Evolutionary conservation across 2,113 vertebrate species (phyloP).

Genomic region (Hippotragus niger): DNA sequence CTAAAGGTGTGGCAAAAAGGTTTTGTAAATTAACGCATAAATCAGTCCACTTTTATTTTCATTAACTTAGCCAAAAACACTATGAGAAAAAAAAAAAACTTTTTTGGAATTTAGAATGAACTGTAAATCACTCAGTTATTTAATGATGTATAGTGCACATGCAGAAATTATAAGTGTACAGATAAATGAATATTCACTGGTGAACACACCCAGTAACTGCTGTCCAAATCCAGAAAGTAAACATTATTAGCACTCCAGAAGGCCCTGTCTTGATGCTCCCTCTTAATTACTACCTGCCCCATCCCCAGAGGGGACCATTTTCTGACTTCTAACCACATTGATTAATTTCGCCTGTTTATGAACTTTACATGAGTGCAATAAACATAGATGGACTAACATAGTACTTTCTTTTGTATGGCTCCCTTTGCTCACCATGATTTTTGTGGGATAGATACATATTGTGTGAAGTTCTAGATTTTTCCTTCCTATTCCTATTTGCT

Average conservation of each 20-base stretch:
- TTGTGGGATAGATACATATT: not conserved
- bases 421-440: not conserved
- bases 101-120: constrained; percentile 68
- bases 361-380: not conserved
- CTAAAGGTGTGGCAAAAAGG: constrained; percentile 72
- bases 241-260: not conserved
- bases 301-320: not conserved
- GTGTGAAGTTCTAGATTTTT: not conserved
- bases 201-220: not conserved
- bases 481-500: not conserved
- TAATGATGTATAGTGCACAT: constrained; percentile 61
- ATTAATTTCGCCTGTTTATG: not conserved
- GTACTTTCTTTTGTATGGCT: not conserved
- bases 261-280: not conserved
- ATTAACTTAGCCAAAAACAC: constrained; percentile 75
- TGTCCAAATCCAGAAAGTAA: not conserved
- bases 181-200: not conserved
- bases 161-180: not conserved
- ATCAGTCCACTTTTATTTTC: constrained; percentile 79
- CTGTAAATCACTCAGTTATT: constrained; percentile 73
- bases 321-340: not conserved
- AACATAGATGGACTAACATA: not conserved
- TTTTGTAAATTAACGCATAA: constrained; percentile 80
- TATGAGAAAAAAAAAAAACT: constrained; percentile 66
- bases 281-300: not conserved